A percentile compares a stretch with the other conserved stretches of the same genome.
These are phyloP conservation scores for Girardinus metallicus DNA, from an alignment of 2,797 vertebrate genomes.

Conservation along the genomic window DNA sequence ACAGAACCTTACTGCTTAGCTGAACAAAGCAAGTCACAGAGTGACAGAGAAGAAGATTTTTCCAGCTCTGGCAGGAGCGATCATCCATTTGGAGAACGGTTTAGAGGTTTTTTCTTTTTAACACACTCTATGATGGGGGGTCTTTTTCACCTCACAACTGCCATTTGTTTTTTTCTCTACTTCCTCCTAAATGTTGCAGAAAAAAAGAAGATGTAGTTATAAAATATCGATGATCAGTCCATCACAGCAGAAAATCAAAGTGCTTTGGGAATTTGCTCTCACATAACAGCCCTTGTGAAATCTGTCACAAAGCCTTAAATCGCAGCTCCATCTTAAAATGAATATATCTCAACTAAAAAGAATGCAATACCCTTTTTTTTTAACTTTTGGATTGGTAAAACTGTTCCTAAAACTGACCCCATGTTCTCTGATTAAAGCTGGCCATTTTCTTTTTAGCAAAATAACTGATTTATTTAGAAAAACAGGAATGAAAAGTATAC, in stretches of 20 bases:
- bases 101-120: not conserved
- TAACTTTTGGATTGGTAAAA: not conserved
- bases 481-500: not conserved
- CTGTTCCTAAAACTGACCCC: not conserved
- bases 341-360: slow-evolving; percentile 2
- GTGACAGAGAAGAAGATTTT: slow-evolving; percentile 27
- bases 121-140: not conserved
- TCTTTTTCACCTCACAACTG: slow-evolving; percentile 15
- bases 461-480: not conserved
- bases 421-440: not conserved
- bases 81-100: slow-evolving; percentile 7
- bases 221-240: slow-evolving; percentile 43
- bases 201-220: slow-evolving; percentile 41
- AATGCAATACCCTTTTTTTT: not conserved
- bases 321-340: slow-evolving; percentile 44
- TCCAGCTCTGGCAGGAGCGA: not conserved
- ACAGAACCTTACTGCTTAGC: slow-evolving; percentile 7
- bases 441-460: not conserved
- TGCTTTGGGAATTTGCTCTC: slow-evolving; percentile 25
- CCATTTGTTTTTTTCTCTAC: slow-evolving; percentile 22
- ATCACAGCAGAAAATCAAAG: slow-evolving; percentile 30
- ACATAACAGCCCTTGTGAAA: slow-evolving; percentile 2
- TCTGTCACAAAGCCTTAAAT: slow-evolving; percentile 34
- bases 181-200: slow-evolving; percentile 40
- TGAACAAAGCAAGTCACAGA: slow-evolving; percentile 30